These are phyloP conservation scores for Eupeodes corollae DNA, from an alignment of 1,140 invertebrate genomes.

Conservation along the genomic window DNA sequence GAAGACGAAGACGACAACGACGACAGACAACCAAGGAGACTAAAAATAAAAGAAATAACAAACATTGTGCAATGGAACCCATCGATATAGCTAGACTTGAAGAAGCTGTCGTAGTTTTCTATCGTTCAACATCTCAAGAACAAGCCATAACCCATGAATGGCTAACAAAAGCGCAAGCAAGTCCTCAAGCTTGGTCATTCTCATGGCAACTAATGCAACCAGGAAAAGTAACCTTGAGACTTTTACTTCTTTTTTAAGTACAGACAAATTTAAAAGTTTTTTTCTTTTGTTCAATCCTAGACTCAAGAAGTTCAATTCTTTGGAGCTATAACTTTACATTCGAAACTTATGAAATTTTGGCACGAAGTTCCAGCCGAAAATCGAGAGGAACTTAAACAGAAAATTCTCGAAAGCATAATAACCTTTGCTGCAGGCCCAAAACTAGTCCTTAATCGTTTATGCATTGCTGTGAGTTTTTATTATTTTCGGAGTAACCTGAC, in stretches of 20 bases:
- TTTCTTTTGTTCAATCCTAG: slow-evolving; percentile 37
- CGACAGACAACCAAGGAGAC: background rate
- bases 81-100: slow-evolving; percentile 28
- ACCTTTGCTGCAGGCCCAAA: slow-evolving; percentile 65
- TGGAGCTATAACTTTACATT: slow-evolving; percentile 77
- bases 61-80: slow-evolving; percentile 12
- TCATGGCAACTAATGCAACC: slow-evolving; percentile 73
- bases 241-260: background rate
- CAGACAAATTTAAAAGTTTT: no score
- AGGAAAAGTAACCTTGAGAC: slow-evolving; percentile 48
- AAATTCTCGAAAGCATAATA: slow-evolving; percentile 63
- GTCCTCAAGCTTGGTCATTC: slow-evolving; percentile 77
- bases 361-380: slow-evolving; percentile 67
- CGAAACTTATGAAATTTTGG: slow-evolving; percentile 78
- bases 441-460: slow-evolving; percentile 72
- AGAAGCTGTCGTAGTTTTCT: slow-evolving; percentile 31
- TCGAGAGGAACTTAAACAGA: slow-evolving; percentile 59
- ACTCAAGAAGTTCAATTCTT: slow-evolving; percentile 81
- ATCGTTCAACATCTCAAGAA: slow-evolving; percentile 35
- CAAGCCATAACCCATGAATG: slow-evolving; percentile 70
- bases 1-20: no score
- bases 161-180: slow-evolving; percentile 69
- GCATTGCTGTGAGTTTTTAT: slow-evolving; percentile 62
- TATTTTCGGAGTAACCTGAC: background rate
- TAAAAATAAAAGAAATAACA: background rate